These are phyloP conservation scores for Scortum barcoo DNA, from an alignment of 2,113 vertebrate species.

Conservation along the genomic window DNA sequence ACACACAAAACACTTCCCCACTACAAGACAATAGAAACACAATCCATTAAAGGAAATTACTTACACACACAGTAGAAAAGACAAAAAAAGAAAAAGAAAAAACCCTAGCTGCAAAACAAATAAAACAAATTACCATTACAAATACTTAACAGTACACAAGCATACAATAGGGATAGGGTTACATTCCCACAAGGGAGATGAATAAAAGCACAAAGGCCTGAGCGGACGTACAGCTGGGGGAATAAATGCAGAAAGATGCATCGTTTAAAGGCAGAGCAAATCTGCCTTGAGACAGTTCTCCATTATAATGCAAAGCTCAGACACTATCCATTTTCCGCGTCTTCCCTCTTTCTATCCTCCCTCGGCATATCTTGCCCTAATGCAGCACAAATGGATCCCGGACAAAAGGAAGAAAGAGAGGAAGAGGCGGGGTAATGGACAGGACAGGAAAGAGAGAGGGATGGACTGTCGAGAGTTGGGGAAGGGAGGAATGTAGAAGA, in stretches of 20 bases:
- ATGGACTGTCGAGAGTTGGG: conserved; percentile 17
- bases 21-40: conserved; percentile 55
- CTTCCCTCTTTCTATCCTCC: conserved; percentile 51
- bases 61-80: conserved; percentile 39
- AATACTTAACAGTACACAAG: conserved; percentile 60
- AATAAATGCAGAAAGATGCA: conserved; percentile 73
- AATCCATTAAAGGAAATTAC: conserved; percentile 68
- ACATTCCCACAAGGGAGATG: conserved; percentile 26
- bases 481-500: conserved; percentile 29
- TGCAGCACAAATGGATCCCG: conserved; percentile 71
- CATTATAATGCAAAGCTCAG: conserved; percentile 78
- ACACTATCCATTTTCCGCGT: conserved; percentile 66
- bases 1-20: conserved; percentile 56
- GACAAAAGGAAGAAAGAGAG: conserved; percentile 52
- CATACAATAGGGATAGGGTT: conserved; percentile 25
- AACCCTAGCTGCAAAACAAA: conserved; percentile 57
- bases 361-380: conserved; percentile 70
- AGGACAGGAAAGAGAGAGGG: conserved; percentile 35
- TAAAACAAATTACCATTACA: conserved; percentile 65
- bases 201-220: conserved; percentile 43
- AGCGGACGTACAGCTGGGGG: conserved; percentile 17
- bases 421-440: conserved; percentile 29
- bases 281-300: conserved; percentile 67
- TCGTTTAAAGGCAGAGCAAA: conserved; percentile 62
- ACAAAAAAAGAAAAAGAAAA: conserved; percentile 45